Evolutionary conservation across 2,888 invertebrate genomes (phyloP), one percentile per base, ranked within the genome.

Genomic region (Philopedon plagiatum): DNA sequence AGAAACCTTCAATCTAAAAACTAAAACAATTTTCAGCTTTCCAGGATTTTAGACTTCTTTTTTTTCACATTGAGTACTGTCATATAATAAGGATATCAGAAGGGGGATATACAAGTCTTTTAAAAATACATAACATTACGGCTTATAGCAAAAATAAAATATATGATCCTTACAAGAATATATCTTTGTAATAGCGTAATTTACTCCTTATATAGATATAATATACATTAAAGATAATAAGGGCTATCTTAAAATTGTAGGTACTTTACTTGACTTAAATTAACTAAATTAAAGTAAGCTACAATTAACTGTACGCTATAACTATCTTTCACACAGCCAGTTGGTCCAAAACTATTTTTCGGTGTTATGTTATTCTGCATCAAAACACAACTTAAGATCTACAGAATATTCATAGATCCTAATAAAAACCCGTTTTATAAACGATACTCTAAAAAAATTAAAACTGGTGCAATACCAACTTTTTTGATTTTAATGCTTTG

Each of bases 261-360:
- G 73, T 69, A 73, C 69, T 73, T 73, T 73, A 73, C 73, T 73
- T 73, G 73, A 69, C 73, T 18, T 56, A 58, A n/a, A n/a, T n/a
- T n/a, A n/a, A n/a, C n/a, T n/a, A n/a, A n/a, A n/a, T 62, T 56
- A 56, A 46, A 67, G n/a, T n/a, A 37, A 56, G n/a, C 4, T 13
- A 54, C 5, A 15, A 67, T 39, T 18, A 66, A 66, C 26, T n/a
- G 60, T 57, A 68, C 51, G 60, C 54, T 74, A 74, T 74, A 62
- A 74, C 74, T 71, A 73, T 66, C 70, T 34, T 67, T 71, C 67
- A 70, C 74, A 74, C 74, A 74, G 74, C 74, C 74, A 71, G 39
- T 49, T 65, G 67, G 11, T 56, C 58, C 71, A 49, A 71, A 74
- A 74, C 74, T 66, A 74, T 64, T 74, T 65, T 68, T n/a, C n/a